These are phyloP conservation scores for Apoda limacodes DNA, from an alignment of 2,888 invertebrate species.

Conservation along the genomic window DNA sequence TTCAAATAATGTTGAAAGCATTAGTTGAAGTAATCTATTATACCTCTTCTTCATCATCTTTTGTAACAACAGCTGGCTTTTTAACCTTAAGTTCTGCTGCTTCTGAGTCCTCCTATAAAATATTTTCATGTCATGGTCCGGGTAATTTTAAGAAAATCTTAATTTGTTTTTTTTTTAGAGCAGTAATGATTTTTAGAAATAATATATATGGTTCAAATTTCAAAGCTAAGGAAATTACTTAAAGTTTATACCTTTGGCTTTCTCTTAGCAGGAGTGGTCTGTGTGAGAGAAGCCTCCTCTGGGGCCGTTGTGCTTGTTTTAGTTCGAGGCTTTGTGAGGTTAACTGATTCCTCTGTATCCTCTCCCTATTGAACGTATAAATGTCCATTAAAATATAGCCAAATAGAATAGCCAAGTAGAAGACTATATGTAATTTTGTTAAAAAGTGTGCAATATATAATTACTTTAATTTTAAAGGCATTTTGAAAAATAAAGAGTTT, in stretches of 20 bases:
- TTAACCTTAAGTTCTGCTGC: constrained; percentile 60
- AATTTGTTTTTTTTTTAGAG: too few relatives aligned
- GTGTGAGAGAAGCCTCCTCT: constrained; percentile 61
- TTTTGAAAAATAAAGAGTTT: constrained; percentile 1
- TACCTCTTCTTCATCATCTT: constrained; percentile 54
- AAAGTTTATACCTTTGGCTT: constrained; percentile 53
- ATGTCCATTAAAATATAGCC: constrained; percentile 1
- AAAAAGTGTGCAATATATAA: constrained; percentile 5
- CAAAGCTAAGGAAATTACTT: background rate
- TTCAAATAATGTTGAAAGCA: too few relatives aligned
- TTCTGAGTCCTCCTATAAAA: constrained; percentile 54
- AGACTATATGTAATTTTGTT: constrained; percentile 1
- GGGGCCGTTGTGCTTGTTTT: constrained; percentile 64
- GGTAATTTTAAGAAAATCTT: too few relatives aligned
- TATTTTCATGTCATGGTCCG: too few relatives aligned
- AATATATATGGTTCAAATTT: constrained; percentile 8
- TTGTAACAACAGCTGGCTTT: constrained; percentile 59
- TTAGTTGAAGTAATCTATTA: too few relatives aligned
- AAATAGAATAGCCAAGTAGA: background rate
- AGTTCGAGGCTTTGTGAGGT: constrained; percentile 55
- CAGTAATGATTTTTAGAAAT: too few relatives aligned
- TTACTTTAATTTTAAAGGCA: constrained; percentile 4
- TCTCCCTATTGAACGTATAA: constrained; percentile 57
- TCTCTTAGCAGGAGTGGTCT: constrained; percentile 65
- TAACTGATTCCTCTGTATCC: constrained; percentile 63